Evolutionary conservation across 2,113 vertebrate species (phyloP), one percentile per base, ranked within the genome.

Genomic region (Jacana jacana): DNA sequence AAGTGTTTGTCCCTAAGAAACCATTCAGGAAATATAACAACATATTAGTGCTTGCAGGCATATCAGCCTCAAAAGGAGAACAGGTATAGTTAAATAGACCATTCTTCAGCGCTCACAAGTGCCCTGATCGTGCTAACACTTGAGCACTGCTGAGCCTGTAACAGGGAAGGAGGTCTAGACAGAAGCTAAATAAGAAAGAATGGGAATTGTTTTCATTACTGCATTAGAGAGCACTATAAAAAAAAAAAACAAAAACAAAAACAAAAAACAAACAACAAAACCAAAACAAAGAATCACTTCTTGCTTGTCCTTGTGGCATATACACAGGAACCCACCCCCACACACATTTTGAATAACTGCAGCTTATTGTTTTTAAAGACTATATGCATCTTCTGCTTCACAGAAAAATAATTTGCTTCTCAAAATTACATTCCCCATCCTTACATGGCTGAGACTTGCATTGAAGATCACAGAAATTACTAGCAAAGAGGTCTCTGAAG

Each of bases 1-100:
- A 28, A 96, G 95, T 94, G 93, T 93, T 90, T 86, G 88, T 89
- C 84, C 95, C 86, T 39, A 64, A 94, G 92, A 97, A 96, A 77
- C 75, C 92, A 94, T 92, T 90, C 54, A 83, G 80, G 71, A 83
- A 88, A 73, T 65, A 90, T 58, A 80, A 94, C 22, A 70, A 91
- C 24, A 6, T 90, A 49, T 40, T 46, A 91, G 92, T 51, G 86
- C 95, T 91, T 4, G 4, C 71, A 92, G 91, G 76, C 72, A 2
- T 86, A 86, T 78, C 80, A 77, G 72, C 60, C 86, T 92, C 18
- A 1, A 19, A 18, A 93, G 81, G 55, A 95, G 88, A 75, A 64
- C 77, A 90, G 88, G 86, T 55, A 91, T 24, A 23, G 33, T 86
- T 89, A 91, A 86, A 73, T 71, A 93, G 84, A 89, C 81, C 51